These are phyloP conservation scores for Tethea ocularis DNA, from an alignment of 2,888 invertebrate species.

Conservation along the genomic window DNA sequence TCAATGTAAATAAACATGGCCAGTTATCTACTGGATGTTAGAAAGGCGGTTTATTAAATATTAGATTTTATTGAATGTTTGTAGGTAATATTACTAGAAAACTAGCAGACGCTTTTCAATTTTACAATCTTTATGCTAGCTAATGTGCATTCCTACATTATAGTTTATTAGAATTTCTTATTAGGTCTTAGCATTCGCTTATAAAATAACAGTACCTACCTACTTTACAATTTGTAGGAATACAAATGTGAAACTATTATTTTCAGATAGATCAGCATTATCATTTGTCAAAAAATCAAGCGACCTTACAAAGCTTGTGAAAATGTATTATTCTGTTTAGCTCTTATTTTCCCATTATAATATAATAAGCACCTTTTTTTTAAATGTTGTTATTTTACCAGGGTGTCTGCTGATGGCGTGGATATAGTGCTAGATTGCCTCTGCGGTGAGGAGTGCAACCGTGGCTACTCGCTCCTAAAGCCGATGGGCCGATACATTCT, in stretches of 20 bases:
- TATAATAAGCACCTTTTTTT: neutral
- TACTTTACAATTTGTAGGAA: neutral
- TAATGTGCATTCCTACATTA: slow-evolving; percentile 4
- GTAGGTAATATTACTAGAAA: slow-evolving; percentile 16
- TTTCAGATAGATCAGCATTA: too few relatives aligned
- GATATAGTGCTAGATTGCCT: slow-evolving; percentile 94
- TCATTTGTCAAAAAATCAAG: neutral
- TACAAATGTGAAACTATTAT: too few relatives aligned
- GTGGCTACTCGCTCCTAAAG: slow-evolving; percentile 91
- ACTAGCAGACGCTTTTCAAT: neutral
- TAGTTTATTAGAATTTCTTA: neutral
- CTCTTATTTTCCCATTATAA: too few relatives aligned
- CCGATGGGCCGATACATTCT: slow-evolving; percentile 95
- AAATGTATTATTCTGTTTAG: neutral
- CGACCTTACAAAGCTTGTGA: neutral
- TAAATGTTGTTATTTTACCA: slow-evolving; percentile 44
- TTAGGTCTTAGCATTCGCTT: neutral
- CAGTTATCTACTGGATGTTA: slow-evolving; percentile 49
- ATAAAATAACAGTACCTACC: neutral
- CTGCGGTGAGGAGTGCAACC: slow-evolving; percentile 94
- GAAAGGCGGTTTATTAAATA: slow-evolving; percentile 31
- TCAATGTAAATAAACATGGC: slow-evolving; percentile 72
- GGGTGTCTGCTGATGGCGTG: slow-evolving; percentile 90
- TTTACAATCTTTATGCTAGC: neutral
- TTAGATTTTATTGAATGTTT: slow-evolving; percentile 24